Evolutionary conservation across 2,797 vertebrate species (phyloP).

Genomic region (Pseudocheirus occidentalis): DNA sequence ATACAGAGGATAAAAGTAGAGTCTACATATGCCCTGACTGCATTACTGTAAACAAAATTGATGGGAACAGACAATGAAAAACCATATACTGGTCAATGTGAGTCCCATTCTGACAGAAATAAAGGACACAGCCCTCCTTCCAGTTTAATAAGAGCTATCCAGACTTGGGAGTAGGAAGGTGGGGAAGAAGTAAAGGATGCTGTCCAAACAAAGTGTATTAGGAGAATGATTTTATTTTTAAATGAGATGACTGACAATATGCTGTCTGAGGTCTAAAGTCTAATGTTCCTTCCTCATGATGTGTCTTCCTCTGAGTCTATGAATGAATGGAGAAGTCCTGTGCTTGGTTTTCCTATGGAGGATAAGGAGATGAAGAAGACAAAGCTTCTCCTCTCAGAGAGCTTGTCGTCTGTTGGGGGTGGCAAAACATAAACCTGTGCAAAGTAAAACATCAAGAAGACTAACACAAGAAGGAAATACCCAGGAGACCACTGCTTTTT

Average conservation of each 20-base stretch:
- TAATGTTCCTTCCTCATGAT: not conserved
- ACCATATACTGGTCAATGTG: not conserved
- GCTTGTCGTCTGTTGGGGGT: not conserved
- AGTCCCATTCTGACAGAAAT: not conserved
- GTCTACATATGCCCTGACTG: not conserved
- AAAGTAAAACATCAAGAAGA: not conserved
- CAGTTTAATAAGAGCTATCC: not conserved
- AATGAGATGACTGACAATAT: not conserved
- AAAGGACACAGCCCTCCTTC: not conserved
- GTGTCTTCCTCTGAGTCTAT: not conserved
- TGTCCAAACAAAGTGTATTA: not conserved
- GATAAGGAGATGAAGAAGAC: not conserved
- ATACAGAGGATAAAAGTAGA: not conserved
- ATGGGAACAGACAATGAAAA: not conserved
- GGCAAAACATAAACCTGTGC: not conserved
- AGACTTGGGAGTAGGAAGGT: not conserved
- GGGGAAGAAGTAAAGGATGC: not conserved
- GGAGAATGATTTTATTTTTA: not conserved
- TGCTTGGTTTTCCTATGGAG: not conserved
- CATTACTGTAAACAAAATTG: not conserved
- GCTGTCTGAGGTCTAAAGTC: not conserved
- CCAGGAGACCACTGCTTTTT: not conserved
- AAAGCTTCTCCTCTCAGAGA: not conserved
- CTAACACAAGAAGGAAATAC: not conserved
- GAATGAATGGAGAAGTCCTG: not conserved